Evolutionary conservation across 2,113 vertebrate genomes (phyloP), one percentile per base, ranked within the genome.

Genomic region (Nesospiza acunhae): DNA sequence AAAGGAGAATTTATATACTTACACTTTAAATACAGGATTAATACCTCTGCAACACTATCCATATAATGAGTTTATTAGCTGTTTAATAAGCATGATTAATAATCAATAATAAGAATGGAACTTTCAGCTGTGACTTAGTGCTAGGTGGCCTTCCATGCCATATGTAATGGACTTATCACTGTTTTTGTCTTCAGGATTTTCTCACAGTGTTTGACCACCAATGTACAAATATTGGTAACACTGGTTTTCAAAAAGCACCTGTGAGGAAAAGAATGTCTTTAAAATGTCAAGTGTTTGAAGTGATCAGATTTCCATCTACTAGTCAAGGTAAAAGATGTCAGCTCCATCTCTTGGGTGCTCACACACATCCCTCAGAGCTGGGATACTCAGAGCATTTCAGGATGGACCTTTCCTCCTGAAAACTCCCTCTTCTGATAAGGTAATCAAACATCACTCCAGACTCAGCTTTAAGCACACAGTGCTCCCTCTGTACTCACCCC

Each of bases 161-260:
- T 74, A 35, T 63, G 30, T 63, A 79, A 83, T 21, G 23, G 27
- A 16, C 16, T 84, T 27, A 72, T 2, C 16, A n/a, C 3, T 75
- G 20, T 23, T 95, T 11, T 41, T 12, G 42, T 35, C 39, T 50
- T 80, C 41, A n/a, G n/a, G 24, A 13, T 52, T 88, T 67, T 80
- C 58, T 50, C 20, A 24, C 30, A 30, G 13, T n/a, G 18, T 60
- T 47, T 55, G 30, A 37, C 27, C 10, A 17, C 4, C 23, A 4
- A 60, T 21, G n/a, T 44, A 64, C 14, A 84, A 83, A 75, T 42
- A 70, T 3, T 50, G 55, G 0, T 26, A 67, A 81, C 13, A 28
- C 0, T 1, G 15, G 3, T 23, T 37, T 53, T 64, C n/a, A 15
- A 55, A 41, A 41, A 44, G 10, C 1, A 1, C 11, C 26, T 47